Conservation (phyloP, 1,140 invertebrate genomes). For the Habropoda laboriosa region DNA sequence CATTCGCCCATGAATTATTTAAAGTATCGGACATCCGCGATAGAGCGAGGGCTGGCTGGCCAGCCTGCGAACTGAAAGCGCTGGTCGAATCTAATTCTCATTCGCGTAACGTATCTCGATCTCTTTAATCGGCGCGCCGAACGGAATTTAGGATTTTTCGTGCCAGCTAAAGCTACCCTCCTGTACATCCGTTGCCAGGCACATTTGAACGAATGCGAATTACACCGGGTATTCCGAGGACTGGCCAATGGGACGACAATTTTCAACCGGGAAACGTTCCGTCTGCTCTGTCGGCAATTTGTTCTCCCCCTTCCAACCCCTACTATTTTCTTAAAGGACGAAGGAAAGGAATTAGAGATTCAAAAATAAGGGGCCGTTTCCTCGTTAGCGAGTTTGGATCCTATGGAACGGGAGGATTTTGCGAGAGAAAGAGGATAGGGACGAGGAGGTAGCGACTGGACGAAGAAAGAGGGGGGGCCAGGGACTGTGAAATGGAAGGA, state of each 20-base stretch:
- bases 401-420: background rate
- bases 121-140: conserved; percentile 65
- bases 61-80: background rate
- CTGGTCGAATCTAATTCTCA: conserved; percentile 55
- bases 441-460: background rate
- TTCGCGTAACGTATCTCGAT: conserved; percentile 63
- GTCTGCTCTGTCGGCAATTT: conserved; percentile 37
- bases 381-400: conserved; percentile 57
- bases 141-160: conserved; percentile 69
- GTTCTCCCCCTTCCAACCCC: background rate
- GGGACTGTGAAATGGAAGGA: conserved; percentile 60
- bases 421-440: background rate
- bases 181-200: conserved; percentile 28
- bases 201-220: conserved; percentile 48
- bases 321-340: conserved; percentile 3
- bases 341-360: conserved; percentile 61
- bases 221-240: background rate
- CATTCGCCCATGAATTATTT: conserved; percentile 54
- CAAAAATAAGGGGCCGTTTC: conserved; percentile 65
- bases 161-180: conserved; percentile 34
- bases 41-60: background rate
- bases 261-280: conserved; percentile 8
- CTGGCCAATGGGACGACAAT: conserved; percentile 3
- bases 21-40: conserved; percentile 36
- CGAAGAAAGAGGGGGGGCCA: conserved; percentile 7